phyloP scores from a whole-genome alignment of 2,888 invertebrate genomes.

The Hanleya hanleyi region DNA sequence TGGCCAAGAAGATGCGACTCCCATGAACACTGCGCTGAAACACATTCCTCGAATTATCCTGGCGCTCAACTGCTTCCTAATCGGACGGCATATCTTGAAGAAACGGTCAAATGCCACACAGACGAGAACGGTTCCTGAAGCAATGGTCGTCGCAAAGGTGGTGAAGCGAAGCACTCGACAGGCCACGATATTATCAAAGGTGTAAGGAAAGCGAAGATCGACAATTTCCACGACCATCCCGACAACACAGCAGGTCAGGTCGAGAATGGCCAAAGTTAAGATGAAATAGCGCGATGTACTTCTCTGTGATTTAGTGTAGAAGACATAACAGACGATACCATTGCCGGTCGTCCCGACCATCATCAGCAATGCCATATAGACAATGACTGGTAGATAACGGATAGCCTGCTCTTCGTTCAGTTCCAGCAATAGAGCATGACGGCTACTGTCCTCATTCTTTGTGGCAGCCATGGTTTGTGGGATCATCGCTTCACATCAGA shows the following conservation, averaged over 20 bases:
- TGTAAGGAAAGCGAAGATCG: constrained; percentile 64
- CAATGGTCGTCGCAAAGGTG: constrained; percentile 62
- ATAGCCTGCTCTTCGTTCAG: constrained; percentile 58
- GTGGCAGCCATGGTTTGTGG: too few relatives aligned
- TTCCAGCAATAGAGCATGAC: neutral
- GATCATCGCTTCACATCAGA: too few relatives aligned
- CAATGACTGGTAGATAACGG: constrained; percentile 61
- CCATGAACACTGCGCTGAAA: constrained; percentile 51
- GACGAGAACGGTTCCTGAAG: constrained; percentile 60
- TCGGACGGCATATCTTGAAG: constrained; percentile 53
- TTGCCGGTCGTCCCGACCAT: constrained; percentile 61
- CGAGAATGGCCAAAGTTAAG: constrained; percentile 56
- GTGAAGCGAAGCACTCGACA: constrained; percentile 64
- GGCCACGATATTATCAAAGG: constrained; percentile 59
- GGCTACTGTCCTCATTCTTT: neutral
- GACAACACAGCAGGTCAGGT: constrained; percentile 62
- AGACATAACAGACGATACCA: constrained; percentile 59
- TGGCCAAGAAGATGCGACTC: constrained; percentile 57
- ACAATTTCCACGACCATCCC: constrained; percentile 66
- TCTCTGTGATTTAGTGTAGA: constrained; percentile 45
- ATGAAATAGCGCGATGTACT: constrained; percentile 65
- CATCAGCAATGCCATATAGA: constrained; percentile 55
- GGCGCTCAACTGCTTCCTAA: constrained; percentile 57
- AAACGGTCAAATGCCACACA: constrained; percentile 61
- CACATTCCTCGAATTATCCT: constrained; percentile 52